A percentile compares a stretch with the other conserved stretches of the same genome.
Evolutionary conservation across 2,797 vertebrate species (phyloP).

Genomic region (Momotus momota): DNA sequence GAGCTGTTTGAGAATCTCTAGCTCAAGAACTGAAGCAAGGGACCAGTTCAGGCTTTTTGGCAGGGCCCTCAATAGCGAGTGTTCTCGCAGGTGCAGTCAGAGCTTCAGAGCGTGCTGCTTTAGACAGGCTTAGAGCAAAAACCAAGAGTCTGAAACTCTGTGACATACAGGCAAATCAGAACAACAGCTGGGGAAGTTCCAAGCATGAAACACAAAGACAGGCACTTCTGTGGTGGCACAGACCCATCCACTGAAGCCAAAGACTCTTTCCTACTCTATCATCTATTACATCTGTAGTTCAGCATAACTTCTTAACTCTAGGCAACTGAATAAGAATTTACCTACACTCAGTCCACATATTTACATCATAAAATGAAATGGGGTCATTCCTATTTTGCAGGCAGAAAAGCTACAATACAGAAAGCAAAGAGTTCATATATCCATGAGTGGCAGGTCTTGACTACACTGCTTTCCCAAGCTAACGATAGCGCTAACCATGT

Average conservation of each 20-base stretch:
- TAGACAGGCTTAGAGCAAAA: neutral
- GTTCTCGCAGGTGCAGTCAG: neutral
- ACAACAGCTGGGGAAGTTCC: neutral
- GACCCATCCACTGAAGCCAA: neutral
- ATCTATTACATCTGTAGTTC: neutral
- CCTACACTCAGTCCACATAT: neutral
- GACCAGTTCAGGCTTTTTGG: neutral
- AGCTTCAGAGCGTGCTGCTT: neutral
- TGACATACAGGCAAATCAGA: neutral
- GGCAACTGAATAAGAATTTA: neutral
- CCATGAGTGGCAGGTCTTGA: neutral
- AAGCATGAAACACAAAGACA: fast-evolving
- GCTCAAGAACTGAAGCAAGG: neutral
- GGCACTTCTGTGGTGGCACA: neutral
- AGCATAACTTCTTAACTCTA: neutral
- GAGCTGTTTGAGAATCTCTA: neutral
- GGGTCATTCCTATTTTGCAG: neutral
- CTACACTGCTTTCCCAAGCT: neutral
- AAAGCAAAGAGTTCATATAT: neutral
- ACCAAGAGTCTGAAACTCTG: neutral
- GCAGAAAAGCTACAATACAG: neutral
- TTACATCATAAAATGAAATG: neutral
- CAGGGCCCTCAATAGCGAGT: neutral
- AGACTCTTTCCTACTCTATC: neutral
- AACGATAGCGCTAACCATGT: neutral